Evolutionary conservation across 2,888 invertebrate genomes (phyloP), one percentile per base, ranked within the genome.

Genomic region (Sarcophaga carnaria): DNA sequence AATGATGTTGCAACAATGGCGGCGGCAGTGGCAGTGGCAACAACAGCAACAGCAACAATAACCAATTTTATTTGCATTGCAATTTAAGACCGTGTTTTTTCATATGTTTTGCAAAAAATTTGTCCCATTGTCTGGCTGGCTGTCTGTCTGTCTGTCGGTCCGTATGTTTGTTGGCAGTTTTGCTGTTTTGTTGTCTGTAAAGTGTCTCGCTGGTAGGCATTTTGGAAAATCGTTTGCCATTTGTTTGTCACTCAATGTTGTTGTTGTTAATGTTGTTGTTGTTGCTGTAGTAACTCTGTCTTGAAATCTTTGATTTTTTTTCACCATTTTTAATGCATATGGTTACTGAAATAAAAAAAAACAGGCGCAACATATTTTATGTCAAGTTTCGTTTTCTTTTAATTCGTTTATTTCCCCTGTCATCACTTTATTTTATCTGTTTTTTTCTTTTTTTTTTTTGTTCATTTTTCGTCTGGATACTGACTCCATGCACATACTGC

Each of bases 351-450:
- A 62, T 62, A 77, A 71, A 70, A 75, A 27, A 67, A 59, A 72
- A 37, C 22, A 74, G 5, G 12, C 54, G 54, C 54, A 54, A 74
- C 59, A 78, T 69, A 78, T 80, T 75, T 81, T 75, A 84, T 81
- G 83, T 84, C 81, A 84, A 87, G 84, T 84, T 87, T 87, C 87
- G 69, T 82, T 85, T 85, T 85, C 83, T 77, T 83, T 87, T 85
- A 85, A 85, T 85, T 85, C 85, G 64, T 85, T 87, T 85, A 87
- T 85, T 87, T 87, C 62, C 80, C 80, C 82, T 87, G 85, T 87
- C 87, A 87, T 85, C 87, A 85, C 87, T 64, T 84, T 60, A 81
- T 77, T 85, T 27, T 49, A 14, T 75, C 64, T 49, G 64, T 67
- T 20, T 59, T 14, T 69, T 75, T 83, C 60, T 75, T 37, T 8